Evolutionary conservation across 35 echinoderm and acorn worm species (phyloP), one percentile per base, ranked within the genome.

Genomic region (Stichopus chloronotus): DNA sequence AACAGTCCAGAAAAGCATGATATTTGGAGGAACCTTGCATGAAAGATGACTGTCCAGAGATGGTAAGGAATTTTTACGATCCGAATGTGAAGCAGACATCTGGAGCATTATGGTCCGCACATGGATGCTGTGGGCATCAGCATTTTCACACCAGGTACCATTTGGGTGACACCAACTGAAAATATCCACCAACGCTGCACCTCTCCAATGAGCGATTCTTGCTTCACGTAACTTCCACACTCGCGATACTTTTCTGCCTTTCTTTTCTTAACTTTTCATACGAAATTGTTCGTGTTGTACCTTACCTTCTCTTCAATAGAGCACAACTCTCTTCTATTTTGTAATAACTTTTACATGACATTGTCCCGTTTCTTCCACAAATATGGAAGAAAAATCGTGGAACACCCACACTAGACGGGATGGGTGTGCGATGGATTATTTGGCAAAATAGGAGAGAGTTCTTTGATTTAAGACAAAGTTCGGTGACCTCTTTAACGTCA

Each of bases 221-320:
- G 82, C 52, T 85, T 23, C 55, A 85, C 55, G 30, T 24, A 85
- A 53, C 17, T 14, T 85, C 82, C 82, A 58, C 25, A 85, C 56
- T 58, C 55, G 17, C 13, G 30, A 43, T 20, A 5, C 19, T 85
- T 55, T 59, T 85, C 7, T 85, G 25, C 17, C 56, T 55, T 53
- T 17, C 17, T 84, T 58, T 22, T 58, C 21, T 85, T 85, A 85
- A 61, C 14, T 14, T 24, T 19, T n/a, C 17, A 17, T 72, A 7
- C 16, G 2, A 17, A 14, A 72, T n/a, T n/a, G 82, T 85, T 55
- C 82, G 24, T 83, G 82, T 58, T 16, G 82, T 21, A 55, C 54
- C 82, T 85, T 85, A 85, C 82, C 82, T 85, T 85, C 22, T 58
- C 82, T n/a, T n/a, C 69, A 6, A 72, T 7, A 72, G 1, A 72